Conservation (phyloP, 30 jellyfish, hydroid and myxozoan genomes). For the Catostylus mosaicus region DNA sequence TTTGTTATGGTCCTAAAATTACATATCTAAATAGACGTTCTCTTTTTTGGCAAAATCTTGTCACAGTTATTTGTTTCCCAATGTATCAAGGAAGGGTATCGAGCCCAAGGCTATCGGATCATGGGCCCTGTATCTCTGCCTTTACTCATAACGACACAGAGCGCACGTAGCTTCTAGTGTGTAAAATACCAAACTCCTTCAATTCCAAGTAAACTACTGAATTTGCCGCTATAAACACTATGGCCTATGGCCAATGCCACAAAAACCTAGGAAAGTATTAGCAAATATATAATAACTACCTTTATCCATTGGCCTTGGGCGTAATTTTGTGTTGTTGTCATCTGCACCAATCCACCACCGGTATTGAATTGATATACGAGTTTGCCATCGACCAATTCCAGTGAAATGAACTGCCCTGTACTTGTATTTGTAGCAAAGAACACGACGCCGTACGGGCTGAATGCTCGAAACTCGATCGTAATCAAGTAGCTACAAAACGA, state of each 20-base stretch:
- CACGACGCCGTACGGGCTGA: conserved; percentile 70
- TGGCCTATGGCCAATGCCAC: background rate
- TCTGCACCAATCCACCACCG: conserved; percentile 66
- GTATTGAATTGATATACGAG: conserved; percentile 75
- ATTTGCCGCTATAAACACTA: background rate
- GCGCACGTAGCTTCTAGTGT: background rate
- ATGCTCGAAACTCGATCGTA: conserved; percentile 82
- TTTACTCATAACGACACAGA: background rate
- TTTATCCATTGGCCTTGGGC: conserved; percentile 69
- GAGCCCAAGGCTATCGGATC: no score
- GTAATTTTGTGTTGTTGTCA: conserved; percentile 52
- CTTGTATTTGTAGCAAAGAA: conserved; percentile 60
- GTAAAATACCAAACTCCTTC: background rate
- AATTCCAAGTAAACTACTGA: background rate
- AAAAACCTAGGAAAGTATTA: no score
- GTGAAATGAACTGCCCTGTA: conserved; percentile 49
- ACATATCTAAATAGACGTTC: no score
- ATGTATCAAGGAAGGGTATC: no score
- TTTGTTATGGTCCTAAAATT: no score
- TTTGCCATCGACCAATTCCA: conserved; percentile 76
- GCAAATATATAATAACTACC: conserved; percentile 32
- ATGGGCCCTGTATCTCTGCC: background rate
- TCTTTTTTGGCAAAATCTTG: no score
- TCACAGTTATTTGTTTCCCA: no score
- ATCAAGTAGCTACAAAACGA: conserved; percentile 52